Percentiles rank a stretch among this genome's conserved stretches.
These are phyloP conservation scores for Pseudorhombus dupliciocellatus DNA, from an alignment of 2,113 vertebrate species.

Conservation along the genomic window DNA sequence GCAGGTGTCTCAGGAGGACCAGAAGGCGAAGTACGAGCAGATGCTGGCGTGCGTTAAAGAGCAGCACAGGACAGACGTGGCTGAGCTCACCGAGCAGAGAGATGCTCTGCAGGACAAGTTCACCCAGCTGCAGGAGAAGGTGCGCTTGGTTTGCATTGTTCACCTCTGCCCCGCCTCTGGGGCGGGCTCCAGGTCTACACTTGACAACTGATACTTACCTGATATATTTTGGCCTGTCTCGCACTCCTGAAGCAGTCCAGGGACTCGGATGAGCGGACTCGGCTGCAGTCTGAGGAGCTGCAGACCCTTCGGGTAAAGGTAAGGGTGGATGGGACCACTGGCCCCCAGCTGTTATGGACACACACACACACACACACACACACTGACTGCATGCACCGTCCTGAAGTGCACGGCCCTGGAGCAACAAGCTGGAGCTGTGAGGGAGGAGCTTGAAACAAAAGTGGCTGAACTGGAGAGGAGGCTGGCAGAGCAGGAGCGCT, in stretches of 20 bases:
- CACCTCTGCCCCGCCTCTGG: not conserved
- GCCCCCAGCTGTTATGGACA: not conserved
- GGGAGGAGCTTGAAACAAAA: conserved; percentile 61
- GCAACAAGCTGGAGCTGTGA: conserved; percentile 49
- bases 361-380: not conserved
- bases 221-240: not conserved
- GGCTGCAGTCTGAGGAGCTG: conserved; percentile 77
- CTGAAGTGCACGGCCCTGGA: conserved; percentile 72
- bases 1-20: conserved; percentile 86
- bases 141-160: not conserved
- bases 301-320: conserved; percentile 82
- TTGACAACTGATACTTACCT: too few species aligned
- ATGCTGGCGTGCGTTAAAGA: conserved; percentile 80
- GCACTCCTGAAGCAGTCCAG: conserved; percentile 72
- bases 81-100: conserved; percentile 84
- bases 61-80: conserved; percentile 80
- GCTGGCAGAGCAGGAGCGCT: conserved; percentile 36
- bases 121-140: conserved; percentile 86
- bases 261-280: conserved; percentile 77
- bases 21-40: conserved; percentile 84
- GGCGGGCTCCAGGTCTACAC: too few species aligned
- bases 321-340: not conserved
- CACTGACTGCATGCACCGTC: not conserved
- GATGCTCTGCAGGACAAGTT: conserved; percentile 82
- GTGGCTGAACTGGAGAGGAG: conserved; percentile 72